phyloP scores from a whole-genome alignment of 1,140 invertebrate genomes.

The Phocides pigmalion region DNA sequence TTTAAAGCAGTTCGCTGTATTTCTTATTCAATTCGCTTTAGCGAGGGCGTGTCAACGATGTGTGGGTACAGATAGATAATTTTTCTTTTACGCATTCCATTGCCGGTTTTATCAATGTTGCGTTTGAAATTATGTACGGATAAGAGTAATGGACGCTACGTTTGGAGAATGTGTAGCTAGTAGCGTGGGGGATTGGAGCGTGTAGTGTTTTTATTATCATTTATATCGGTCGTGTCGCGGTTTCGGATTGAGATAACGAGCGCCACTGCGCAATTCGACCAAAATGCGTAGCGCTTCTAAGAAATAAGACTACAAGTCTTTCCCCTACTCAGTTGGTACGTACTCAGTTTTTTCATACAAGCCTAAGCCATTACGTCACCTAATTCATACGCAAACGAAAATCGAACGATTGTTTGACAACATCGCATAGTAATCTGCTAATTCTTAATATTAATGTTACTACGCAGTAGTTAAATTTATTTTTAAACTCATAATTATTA shows the following conservation, averaged over 20 bases:
- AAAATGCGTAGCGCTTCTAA: slow-evolving; percentile 54
- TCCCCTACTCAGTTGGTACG: slow-evolving; percentile 5
- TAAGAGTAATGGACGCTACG: slow-evolving; percentile 44
- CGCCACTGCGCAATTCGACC: slow-evolving; percentile 68
- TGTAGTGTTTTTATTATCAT: slow-evolving; percentile 70
- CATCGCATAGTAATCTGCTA: neutral
- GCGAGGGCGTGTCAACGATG: slow-evolving; percentile 5
- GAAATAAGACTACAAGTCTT: slow-evolving; percentile 34
- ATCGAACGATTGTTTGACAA: slow-evolving; percentile 16
- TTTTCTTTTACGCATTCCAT: slow-evolving; percentile 30
- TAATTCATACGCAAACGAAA: slow-evolving; percentile 1
- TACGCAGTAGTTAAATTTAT: neutral
- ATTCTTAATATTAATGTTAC: neutral
- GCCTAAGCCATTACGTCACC: slow-evolving; percentile 7
- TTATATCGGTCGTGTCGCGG: slow-evolving; percentile 65
- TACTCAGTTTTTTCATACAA: neutral
- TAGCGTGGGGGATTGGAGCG: slow-evolving; percentile 44
- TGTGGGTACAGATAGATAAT: slow-evolving; percentile 22
- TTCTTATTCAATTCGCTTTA: slow-evolving; percentile 22
- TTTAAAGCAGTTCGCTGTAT: slow-evolving; percentile 12
- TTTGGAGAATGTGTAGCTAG: slow-evolving; percentile 35
- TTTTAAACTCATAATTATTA: neutral
- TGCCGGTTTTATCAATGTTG: slow-evolving; percentile 17
- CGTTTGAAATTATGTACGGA: slow-evolving; percentile 22
- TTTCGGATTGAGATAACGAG: slow-evolving; percentile 64